A percentile compares a stretch with the other conserved stretches of the same genome.
Evolutionary conservation across 2,888 invertebrate species (phyloP).

Genomic region (Polymixis flavicincta): DNA sequence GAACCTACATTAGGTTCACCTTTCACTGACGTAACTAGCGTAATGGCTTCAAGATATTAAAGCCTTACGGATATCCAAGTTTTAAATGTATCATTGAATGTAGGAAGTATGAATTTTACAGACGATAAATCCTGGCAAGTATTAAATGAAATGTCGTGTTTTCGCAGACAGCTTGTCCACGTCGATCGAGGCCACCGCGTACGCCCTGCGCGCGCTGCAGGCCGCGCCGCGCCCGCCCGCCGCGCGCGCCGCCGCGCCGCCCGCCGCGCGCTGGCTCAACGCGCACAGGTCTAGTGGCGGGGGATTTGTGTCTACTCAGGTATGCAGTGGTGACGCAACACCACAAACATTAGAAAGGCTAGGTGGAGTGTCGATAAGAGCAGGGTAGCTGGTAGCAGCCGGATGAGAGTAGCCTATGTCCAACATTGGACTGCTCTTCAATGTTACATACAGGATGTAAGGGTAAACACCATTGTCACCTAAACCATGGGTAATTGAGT

Average conservation of each 20-base stretch:
- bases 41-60: too few species aligned
- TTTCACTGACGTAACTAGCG: too few species aligned
- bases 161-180: slow-evolving; percentile 88
- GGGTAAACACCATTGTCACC: too few species aligned
- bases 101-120: too few species aligned
- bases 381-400: neutral
- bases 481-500: too few species aligned
- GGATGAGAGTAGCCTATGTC: neutral
- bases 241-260: slow-evolving; percentile 86
- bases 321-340: too few species aligned
- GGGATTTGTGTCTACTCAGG: slow-evolving; percentile 92
- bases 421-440: neutral
- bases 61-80: too few species aligned
- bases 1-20: too few species aligned
- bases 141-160: too few species aligned
- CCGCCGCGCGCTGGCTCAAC: slow-evolving; percentile 93
- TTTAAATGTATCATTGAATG: too few species aligned
- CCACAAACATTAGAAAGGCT: neutral
- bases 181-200: slow-evolving; percentile 93
- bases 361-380: neutral
- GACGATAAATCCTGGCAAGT: too few species aligned
- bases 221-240: slow-evolving; percentile 79
- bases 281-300: slow-evolving; percentile 92
- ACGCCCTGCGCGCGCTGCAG: slow-evolving; percentile 91
- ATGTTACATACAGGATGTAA: too few species aligned